Evolutionary conservation across 2,113 vertebrate genomes (phyloP).

Genomic region (Forbesichthys agassizii): DNA sequence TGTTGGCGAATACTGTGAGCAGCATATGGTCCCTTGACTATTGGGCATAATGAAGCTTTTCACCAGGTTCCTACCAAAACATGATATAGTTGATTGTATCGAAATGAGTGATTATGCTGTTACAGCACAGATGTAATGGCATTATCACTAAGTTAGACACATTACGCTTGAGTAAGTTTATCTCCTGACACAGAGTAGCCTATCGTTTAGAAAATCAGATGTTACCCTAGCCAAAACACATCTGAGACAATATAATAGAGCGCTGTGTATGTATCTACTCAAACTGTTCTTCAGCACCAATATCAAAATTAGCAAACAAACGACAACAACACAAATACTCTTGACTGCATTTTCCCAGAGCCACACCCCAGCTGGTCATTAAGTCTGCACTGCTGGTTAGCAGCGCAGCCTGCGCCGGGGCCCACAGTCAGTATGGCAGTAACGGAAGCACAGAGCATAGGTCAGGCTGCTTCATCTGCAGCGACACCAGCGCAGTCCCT

Average conservation of each 20-base stretch:
- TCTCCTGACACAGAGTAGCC: constrained; percentile 3
- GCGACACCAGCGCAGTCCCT: constrained; percentile 42
- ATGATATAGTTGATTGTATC: neutral
- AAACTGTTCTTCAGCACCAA: constrained; percentile 30
- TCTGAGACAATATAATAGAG: constrained; percentile 44
- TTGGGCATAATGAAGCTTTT: constrained; percentile 43
- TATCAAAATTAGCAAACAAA: constrained; percentile 23
- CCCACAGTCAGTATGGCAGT: constrained; percentile 55
- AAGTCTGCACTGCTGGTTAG: too few relatives aligned
- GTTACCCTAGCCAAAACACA: constrained; percentile 40
- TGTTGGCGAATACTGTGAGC: constrained; percentile 53
- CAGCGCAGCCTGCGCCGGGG: constrained; percentile 9
- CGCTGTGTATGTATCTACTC: constrained; percentile 21
- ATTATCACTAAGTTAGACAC: constrained; percentile 40
- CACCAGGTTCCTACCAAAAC: constrained; percentile 32
- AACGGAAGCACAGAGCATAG: constrained; percentile 50
- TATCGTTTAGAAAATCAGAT: constrained; percentile 26
- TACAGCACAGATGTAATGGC: constrained; percentile 21
- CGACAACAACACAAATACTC: constrained; percentile 14
- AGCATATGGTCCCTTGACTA: constrained; percentile 53
- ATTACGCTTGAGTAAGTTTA: constrained; percentile 32
- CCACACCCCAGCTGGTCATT: constrained; percentile 3
- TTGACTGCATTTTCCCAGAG: constrained; percentile 32
- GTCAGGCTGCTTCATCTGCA: constrained; percentile 25
- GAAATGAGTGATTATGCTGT: constrained; percentile 26